Base-by-base conservation (phyloP, 2,797 vertebrate genomes). In the Lithobates sylvaticus region DNA sequence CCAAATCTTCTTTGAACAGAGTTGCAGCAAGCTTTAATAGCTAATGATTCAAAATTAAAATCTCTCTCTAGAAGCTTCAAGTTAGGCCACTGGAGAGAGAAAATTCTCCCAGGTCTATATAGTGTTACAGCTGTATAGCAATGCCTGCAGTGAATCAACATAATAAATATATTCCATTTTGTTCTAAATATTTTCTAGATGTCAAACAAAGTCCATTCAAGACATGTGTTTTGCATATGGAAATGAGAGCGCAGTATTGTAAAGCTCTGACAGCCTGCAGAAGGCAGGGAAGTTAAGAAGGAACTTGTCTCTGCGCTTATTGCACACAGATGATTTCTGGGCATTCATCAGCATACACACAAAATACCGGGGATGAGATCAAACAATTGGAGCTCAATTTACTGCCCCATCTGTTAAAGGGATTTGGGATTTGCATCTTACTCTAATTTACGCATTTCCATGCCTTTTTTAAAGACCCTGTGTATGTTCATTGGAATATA, bases 201-300 rank as follows among this genome's bases (percentile, higher is more conserved):
- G 81, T 84, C 81, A 87, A 78, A 67, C 75, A 86, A 84, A 87
- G 81, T 87, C 50, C 76, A 80, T 73, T 84, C 39, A 69, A 75
- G 76, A 87, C 86, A 87, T 87, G 75, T 87, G 86, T 78, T 87
- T 75, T 84, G 81, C 86, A 87, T 84, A 78, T 87, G 81, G 72
- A 83, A 84, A 79, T 79, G 4, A 87, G n/a, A 69, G 27, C n/a
- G 21, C 32, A 70, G 27, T 29, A 79, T 39, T 68, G 77, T 44
- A n/a, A 26, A 50, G 42, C 50, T 72, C n/a, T 84, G 64, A 78
- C 50, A 76, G 42, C 42, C 61, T 74, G 42, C 50, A 68, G 9
- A 73, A 78, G 27, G 42, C 67, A 42, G 27, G 27, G 26, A 87
- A 78, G 50, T 67, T 47, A 26, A 78, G 75, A 87, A 21, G 42